Conservation (phyloP, 2,113 vertebrate species). For the Apeltes quadracus region DNA sequence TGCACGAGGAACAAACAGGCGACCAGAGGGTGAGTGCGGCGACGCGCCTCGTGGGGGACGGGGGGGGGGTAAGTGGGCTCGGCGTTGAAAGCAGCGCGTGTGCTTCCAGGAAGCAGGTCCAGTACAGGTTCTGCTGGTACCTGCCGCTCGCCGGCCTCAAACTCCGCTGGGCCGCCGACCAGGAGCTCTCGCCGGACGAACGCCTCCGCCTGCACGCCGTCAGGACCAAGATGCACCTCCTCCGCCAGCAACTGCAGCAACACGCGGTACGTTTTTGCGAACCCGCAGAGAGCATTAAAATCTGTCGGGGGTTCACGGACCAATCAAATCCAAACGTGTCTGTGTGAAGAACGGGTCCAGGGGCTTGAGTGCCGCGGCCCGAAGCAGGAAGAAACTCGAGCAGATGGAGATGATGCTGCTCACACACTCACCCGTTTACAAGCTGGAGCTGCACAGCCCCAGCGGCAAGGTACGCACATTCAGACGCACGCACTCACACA, state of each 20-base stretch:
- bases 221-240: conserved; percentile 73
- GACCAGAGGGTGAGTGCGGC: conserved; percentile 65
- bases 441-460: conserved; percentile 78
- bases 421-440: conserved; percentile 62
- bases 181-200: conserved; percentile 52
- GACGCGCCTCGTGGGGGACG: neutral
- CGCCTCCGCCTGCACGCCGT: conserved; percentile 65
- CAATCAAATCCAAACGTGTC: conserved; percentile 12
- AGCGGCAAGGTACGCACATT: conserved; percentile 70
- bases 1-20: conserved; percentile 76
- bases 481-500: neutral
- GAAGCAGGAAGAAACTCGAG: conserved; percentile 75
- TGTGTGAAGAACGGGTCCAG: conserved; percentile 61
- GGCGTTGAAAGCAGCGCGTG: too few species aligned
- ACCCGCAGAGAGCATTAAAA: neutral
- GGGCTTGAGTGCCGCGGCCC: conserved; percentile 18
- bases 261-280: conserved; percentile 48
- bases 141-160: conserved; percentile 76
- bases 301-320: neutral
- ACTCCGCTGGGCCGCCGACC: conserved; percentile 62
- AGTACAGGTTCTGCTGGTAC: conserved; percentile 82
- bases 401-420: conserved; percentile 78
- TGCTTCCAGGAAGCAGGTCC: conserved; percentile 72
- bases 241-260: conserved; percentile 68
- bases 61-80: conserved; percentile 14